A percentile compares a stretch with the other conserved stretches of the same genome.
Evolutionary conservation across 1,140 invertebrate genomes (phyloP).

Genomic region (Trichonephila inaurata): DNA sequence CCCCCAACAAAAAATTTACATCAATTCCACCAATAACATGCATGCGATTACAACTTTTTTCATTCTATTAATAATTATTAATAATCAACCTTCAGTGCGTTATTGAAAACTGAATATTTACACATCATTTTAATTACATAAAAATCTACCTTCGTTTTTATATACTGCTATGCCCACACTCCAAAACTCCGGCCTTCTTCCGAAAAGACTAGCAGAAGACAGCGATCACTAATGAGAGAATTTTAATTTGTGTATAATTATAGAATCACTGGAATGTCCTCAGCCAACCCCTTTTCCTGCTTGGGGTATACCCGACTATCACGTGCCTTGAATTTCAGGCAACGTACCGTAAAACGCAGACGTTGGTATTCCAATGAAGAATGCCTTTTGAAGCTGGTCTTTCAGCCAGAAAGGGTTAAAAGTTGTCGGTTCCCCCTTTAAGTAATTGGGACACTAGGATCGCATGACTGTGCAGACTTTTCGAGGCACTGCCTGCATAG

Average conservation of each 20-base stretch:
- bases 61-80: no score
- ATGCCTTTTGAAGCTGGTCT: constrained; percentile 50
- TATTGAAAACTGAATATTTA: no score
- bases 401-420: constrained; percentile 60
- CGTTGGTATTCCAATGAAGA: constrained; percentile 33
- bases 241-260: constrained; percentile 25
- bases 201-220: neutral
- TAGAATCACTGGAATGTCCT: neutral
- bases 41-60: no score
- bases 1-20: no score
- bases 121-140: no score
- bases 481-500: neutral
- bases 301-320: neutral
- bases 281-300: neutral
- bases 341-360: constrained; percentile 32
- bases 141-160: no score
- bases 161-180: neutral
- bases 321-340: neutral
- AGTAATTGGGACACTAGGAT: constrained; percentile 36
- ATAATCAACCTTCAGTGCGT: no score
- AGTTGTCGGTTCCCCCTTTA: neutral
- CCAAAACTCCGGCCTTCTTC: no score
- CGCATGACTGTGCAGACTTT: constrained; percentile 56
- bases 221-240: neutral
- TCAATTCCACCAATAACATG: no score